Conservation (phyloP, 2,113 vertebrate species). For the Mungos mungo region DNA sequence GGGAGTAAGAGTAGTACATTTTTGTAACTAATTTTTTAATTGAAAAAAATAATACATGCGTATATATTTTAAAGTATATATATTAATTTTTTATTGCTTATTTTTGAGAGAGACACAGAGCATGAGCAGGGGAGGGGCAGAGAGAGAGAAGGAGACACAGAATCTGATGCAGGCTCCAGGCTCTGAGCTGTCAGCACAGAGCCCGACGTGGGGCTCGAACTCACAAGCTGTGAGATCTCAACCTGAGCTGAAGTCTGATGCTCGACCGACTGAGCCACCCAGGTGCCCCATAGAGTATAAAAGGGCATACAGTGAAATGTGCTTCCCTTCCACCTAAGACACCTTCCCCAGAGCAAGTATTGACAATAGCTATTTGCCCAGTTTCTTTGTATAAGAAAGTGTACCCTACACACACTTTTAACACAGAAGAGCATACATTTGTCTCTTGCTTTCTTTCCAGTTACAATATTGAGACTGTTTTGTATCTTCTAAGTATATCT, state of each 20-base stretch:
- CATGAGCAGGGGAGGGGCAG: too few relatives aligned
- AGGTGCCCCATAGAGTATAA: too few relatives aligned
- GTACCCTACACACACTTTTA: not conserved
- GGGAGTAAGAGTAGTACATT: not conserved
- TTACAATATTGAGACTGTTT: not conserved
- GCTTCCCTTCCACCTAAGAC: not conserved
- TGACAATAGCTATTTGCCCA: not conserved
- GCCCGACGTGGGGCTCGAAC: too few relatives aligned
- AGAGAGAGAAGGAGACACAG: too few relatives aligned
- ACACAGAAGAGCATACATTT: not conserved
- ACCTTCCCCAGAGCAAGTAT: not conserved
- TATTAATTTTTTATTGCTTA: too few relatives aligned
- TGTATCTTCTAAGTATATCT: not conserved
- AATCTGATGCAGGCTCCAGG: too few relatives aligned
- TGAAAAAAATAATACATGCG: not conserved
- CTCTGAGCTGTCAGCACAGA: too few relatives aligned
- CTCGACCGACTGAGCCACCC: too few relatives aligned
- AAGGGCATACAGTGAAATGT: not conserved
- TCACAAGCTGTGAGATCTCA: too few relatives aligned
- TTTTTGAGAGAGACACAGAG: too few relatives aligned
- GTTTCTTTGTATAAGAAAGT: not conserved
- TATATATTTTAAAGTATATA: not conserved
- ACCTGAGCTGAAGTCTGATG: too few relatives aligned
- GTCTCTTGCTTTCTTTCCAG: not conserved
- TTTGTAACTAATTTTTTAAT: constrained; percentile 1